Conservation (phyloP, 2,888 invertebrate genomes). For the Protonemura montana region DNA sequence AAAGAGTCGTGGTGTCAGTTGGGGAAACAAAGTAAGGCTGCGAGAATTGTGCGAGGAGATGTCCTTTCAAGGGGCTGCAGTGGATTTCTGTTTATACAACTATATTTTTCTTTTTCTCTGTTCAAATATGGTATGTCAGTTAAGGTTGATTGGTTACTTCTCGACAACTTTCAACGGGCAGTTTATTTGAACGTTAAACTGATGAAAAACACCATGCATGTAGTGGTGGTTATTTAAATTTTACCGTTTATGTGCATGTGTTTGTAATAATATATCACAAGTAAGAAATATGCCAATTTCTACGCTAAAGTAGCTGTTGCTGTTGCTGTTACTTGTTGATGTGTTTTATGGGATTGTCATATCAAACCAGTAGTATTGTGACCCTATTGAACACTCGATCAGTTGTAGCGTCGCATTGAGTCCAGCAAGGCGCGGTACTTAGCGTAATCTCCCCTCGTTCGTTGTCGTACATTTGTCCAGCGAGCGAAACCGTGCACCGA, state of each 20-base stretch:
- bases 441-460: too few relatives aligned
- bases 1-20: neutral
- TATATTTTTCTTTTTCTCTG: neutral
- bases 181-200: neutral
- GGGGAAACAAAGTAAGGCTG: neutral
- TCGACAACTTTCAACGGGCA: neutral
- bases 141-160: neutral
- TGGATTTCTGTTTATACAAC: neutral
- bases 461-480: too few relatives aligned
- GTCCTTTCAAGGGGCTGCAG: neutral
- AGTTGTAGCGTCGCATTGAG: too few relatives aligned
- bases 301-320: neutral
- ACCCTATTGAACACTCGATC: too few relatives aligned
- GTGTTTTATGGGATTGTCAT: too few relatives aligned
- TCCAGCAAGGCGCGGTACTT: too few relatives aligned
- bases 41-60: neutral
- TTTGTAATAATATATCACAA: neutral
- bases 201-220: neutral
- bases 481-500: too few relatives aligned
- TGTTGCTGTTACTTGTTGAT: too few relatives aligned
- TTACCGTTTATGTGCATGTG: neutral
- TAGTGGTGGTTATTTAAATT: neutral
- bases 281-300: neutral
- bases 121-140: neutral
- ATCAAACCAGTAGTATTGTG: too few relatives aligned